A percentile compares a stretch with the other conserved stretches of the same genome.
Evolutionary conservation across 2,797 vertebrate species (phyloP).

Genomic region (Paratrypauchen microcephalus): DNA sequence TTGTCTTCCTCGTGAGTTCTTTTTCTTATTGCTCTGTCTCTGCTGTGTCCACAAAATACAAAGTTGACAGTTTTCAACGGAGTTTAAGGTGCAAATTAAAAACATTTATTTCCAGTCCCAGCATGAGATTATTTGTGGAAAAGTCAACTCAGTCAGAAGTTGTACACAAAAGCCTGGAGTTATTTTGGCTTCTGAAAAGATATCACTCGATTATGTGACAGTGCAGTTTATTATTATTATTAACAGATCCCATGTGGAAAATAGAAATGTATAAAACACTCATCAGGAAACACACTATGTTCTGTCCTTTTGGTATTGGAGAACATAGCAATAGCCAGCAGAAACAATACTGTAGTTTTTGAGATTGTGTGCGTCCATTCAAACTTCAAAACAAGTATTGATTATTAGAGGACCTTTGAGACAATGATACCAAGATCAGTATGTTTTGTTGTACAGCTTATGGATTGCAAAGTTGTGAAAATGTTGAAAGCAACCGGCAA

Average conservation of each 20-base stretch:
- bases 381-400: neutral
- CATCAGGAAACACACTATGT: neutral
- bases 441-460: no score
- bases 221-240: neutral
- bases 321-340: neutral
- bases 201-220: neutral
- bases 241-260: slow-evolving; percentile 1
- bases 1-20: neutral
- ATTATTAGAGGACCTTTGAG: neutral
- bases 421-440: no score
- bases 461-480: no score
- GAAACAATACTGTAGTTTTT: neutral
- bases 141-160: neutral
- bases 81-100: slow-evolving; percentile 14
- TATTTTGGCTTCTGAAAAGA: slow-evolving; percentile 9
- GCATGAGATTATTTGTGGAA: slow-evolving; percentile 7
- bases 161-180: slow-evolving; percentile 3
- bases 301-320: neutral
- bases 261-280: slow-evolving; percentile 4
- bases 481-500: no score
- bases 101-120: slow-evolving; percentile 9
- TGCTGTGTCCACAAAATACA: slow-evolving; percentile 1
- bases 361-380: neutral
- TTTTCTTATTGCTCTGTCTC: neutral
- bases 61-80: slow-evolving; percentile 4